Evolutionary conservation across 92 coral and sea anemone genomes (phyloP), one percentile per base, ranked within the genome.

Genomic region (Palythoa grandiflora): DNA sequence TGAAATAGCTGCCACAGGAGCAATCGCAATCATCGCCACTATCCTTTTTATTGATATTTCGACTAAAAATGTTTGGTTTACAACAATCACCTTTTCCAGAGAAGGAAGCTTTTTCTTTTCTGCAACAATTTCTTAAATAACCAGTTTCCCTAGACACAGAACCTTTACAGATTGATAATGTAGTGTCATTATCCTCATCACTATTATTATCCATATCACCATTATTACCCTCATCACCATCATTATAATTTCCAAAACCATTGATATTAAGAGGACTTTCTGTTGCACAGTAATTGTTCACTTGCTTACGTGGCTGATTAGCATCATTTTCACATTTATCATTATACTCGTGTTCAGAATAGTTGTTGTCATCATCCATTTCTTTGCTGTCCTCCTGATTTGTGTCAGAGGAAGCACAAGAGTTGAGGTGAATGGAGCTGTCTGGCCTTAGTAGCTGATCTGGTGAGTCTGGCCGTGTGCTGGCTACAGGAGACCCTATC

Each of bases 401-500:
- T 37, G 77, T n/a, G 5, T 35, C 88, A 13, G 96, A 87, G 1
- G 94, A 93, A 8, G 94, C 96, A 60, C 75, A 77, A 2, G 94
- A 93, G 39, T 92, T 93, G 52, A 88, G 80, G 52, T 93, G 98
- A 38, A 91, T 60, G 1, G 98, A 93, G 63, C 98, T 89, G n/a
- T 87, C 94, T 36, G 98, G 96, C 2, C 94, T 86, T 15, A 78
- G 78, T 75, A 90, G 86, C 78, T 88, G 92, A 61, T 84, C 77
- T 8, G 95, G 88, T 37, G 94, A 89, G n/a, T 74, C 85, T 17
- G 92, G 93, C 70, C 88, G 54, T 16, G 80, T 68, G 38, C 83
- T 47, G 17, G 87, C 37, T 6, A 70, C 48, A 12, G 75, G 59
- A 70, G 73, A 71, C 3, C 48, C 83, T n/a, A 81, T 35, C 15